Evolutionary conservation across 2,888 invertebrate genomes (phyloP).

Genomic region (Hipparchia sbordonii): DNA sequence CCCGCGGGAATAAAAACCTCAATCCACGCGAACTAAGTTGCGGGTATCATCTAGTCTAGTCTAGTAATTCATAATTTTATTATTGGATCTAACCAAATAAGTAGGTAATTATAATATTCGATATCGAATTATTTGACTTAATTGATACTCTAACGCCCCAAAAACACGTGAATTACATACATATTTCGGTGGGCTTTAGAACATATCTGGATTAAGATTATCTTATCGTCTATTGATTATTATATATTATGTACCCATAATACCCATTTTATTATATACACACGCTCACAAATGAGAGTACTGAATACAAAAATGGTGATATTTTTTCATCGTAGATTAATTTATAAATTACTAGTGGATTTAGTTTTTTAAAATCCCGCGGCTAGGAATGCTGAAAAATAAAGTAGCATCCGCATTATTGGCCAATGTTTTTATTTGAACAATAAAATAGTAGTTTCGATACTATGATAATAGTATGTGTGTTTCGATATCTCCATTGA

Average conservation of each 20-base stretch:
- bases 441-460: not conserved
- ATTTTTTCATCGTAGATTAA: not conserved
- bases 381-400: too few relatives aligned
- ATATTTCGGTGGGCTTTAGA: slow-evolving; percentile 16
- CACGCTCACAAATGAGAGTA: not conserved
- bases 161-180: not conserved
- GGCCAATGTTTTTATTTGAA: not conserved
- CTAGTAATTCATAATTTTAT: too few relatives aligned
- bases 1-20: too few relatives aligned
- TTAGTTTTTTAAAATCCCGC: too few relatives aligned
- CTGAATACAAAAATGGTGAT: not conserved
- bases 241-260: not conserved
- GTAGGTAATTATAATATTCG: too few relatives aligned
- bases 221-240: slow-evolving; percentile 13
- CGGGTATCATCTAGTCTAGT: too few relatives aligned
- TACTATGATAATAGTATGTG: too few relatives aligned
- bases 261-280: not conserved
- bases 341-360: too few relatives aligned
- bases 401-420: not conserved
- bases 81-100: too few relatives aligned
- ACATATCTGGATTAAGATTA: slow-evolving; percentile 10
- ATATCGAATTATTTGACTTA: not conserved
- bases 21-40: too few relatives aligned
- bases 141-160: slow-evolving; percentile 5
- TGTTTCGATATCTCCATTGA: not conserved